Base-by-base conservation (phyloP, 2,888 invertebrate genomes). In the Molanna angustata region DNA sequence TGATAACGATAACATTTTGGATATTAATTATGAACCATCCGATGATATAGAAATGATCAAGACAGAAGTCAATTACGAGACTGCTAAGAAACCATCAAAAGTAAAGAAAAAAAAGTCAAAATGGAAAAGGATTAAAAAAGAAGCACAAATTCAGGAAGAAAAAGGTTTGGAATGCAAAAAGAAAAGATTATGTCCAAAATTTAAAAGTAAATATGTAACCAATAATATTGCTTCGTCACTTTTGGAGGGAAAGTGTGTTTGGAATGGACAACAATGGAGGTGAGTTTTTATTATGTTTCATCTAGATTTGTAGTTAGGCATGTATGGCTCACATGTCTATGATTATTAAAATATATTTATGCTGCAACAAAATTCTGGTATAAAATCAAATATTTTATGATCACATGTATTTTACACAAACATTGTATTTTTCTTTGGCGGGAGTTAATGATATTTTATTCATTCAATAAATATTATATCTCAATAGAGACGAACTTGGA, bases 221-320 rank as follows among this genome's bases (percentile, higher is more conserved):
- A 69, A 66, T 58, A 70, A 64, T 61, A 65, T 73, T 54, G 73
- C 73, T 40, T 65, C 71, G 45, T 72, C 74, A 55, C 64, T 75
- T 61, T 62, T 74, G 61, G 75, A 75, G 66, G 72, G 71, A 37
- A 69, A 70, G 56, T 75, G 70, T 63, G 48, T 62, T 31, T 76
- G 74, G 74, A 69, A 62, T 62, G 74, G 71, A 42, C 68, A 70
- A 61, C 65, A 65, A 64, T 75, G 74, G 75, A 71, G 74, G 76
- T 76, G 73, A 69, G 63, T 62, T 61, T 35, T 19, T 27, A 7
- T 27, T 27, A 27, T 27, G 6, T 27, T 11, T 27, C 11, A 7
- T 27, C 11, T 6, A 27, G 27, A 27, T 27, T 27, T 27, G 6
- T 11, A 7, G 7, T 27, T 27, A 7, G 27, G 27, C 11, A 27